These are phyloP conservation scores for Umimayanthus chanpuru DNA, from an alignment of 92 coral and sea anemone species.

Conservation along the genomic window DNA sequence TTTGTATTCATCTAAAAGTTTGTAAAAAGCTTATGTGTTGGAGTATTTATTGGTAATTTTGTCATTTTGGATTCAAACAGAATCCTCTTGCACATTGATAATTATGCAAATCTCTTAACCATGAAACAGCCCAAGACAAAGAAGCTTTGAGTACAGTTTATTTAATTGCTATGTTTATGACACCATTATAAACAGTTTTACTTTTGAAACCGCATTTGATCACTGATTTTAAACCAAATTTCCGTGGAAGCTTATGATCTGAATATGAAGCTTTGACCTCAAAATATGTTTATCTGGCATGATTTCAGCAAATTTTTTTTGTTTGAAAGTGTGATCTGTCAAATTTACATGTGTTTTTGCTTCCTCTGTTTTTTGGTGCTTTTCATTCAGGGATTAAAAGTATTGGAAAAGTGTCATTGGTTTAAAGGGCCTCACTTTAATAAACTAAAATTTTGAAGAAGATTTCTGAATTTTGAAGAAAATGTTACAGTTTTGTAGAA, in stretches of 20 bases:
- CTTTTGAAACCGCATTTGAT: slow-evolving; percentile 26
- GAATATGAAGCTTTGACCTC: slow-evolving; percentile 18
- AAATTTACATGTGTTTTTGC: slow-evolving; percentile 27
- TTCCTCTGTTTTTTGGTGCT: slow-evolving; percentile 25
- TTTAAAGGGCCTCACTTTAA: background rate
- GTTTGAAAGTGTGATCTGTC: slow-evolving; percentile 38
- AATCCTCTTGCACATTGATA: slow-evolving; percentile 1
- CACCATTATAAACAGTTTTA: slow-evolving; percentile 16
- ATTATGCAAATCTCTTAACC: slow-evolving; percentile 47
- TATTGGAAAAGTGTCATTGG: slow-evolving; percentile 3
- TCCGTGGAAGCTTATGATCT: background rate
- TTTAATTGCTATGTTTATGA: slow-evolving; percentile 44
- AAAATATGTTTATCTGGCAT: slow-evolving; percentile 40
- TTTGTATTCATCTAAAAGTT: background rate
- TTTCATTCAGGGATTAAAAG: slow-evolving; percentile 37
- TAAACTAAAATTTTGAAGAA: background rate
- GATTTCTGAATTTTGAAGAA: background rate
- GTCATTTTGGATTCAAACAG: slow-evolving; percentile 2
- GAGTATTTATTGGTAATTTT: slow-evolving; percentile 22
- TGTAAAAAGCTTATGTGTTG: background rate
- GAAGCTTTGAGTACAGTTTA: slow-evolving; percentile 46
- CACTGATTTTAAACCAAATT: background rate
- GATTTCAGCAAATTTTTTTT: slow-evolving; percentile 29
- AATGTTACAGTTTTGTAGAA: slow-evolving; percentile 25
- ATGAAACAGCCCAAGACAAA: slow-evolving; percentile 41